Evolutionary conservation across 2,797 vertebrate genomes (phyloP).

Genomic region (Sebastes diaconus): DNA sequence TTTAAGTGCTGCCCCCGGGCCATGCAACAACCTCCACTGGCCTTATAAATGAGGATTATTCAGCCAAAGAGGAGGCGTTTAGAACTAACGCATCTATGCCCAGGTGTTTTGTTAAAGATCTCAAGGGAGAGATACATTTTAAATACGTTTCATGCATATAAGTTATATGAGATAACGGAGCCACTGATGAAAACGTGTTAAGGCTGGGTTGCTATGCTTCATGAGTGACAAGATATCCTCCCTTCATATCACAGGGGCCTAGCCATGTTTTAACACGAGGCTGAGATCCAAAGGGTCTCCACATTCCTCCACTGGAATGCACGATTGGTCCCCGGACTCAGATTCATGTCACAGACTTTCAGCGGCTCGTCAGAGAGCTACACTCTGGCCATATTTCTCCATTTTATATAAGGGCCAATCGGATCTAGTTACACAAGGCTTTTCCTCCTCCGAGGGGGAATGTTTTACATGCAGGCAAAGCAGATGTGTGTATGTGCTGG

Average conservation of each 20-base stretch:
- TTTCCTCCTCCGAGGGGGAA: constrained; percentile 45
- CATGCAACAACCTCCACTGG: constrained; percentile 59
- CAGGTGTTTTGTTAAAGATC: constrained; percentile 55
- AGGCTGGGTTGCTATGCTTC: constrained; percentile 14
- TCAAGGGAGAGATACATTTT: constrained; percentile 28
- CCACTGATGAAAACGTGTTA: constrained; percentile 20
- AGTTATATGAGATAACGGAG: constrained; percentile 22
- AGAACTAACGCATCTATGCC: constrained; percentile 34
- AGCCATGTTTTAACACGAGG: constrained; percentile 54
- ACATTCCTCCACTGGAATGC: constrained; percentile 66
- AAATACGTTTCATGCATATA: constrained; percentile 28
- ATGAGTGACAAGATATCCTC: constrained; percentile 42
- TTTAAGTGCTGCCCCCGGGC: constrained; percentile 73
- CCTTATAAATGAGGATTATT: constrained; percentile 66
- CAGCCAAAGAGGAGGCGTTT: constrained; percentile 52
- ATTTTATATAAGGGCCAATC: constrained; percentile 64
- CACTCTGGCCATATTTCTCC: constrained; percentile 64
- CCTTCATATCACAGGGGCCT: constrained; percentile 19
- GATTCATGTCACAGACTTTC: constrained; percentile 73
- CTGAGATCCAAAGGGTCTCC: constrained; percentile 48
- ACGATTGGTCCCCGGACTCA: constrained; percentile 65
- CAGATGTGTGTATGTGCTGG: constrained; percentile 47
- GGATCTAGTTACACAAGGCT: constrained; percentile 64
- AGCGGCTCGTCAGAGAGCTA: constrained; percentile 67
- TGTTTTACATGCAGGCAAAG: constrained; percentile 61